These are phyloP conservation scores for Hycleus phaleratus DNA, from an alignment of 1,140 invertebrate species.

Conservation along the genomic window DNA sequence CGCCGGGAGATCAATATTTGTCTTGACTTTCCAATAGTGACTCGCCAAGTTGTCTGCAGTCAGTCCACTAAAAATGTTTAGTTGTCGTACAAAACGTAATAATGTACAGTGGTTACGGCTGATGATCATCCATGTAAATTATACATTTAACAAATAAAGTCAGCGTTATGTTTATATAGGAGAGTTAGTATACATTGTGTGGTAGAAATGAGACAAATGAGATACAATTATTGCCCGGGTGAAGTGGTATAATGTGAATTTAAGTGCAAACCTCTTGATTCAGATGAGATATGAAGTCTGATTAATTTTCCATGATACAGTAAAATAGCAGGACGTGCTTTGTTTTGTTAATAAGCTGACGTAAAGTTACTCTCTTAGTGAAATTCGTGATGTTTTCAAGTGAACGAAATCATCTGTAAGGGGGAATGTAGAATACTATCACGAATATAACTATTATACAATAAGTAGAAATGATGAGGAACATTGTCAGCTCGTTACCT, in stretches of 20 bases:
- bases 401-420: constrained; percentile 5
- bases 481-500: constrained; percentile 14
- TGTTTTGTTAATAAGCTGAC: constrained; percentile 12
- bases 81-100: too few relatives aligned
- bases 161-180: too few relatives aligned
- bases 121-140: too few relatives aligned
- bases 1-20: too few relatives aligned
- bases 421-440: background rate
- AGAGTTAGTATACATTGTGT: too few relatives aligned
- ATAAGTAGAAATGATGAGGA: background rate
- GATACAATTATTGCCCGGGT: background rate
- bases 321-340: constrained; percentile 13
- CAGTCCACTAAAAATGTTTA: too few relatives aligned
- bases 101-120: too few relatives aligned
- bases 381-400: background rate
- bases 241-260: constrained; percentile 6
- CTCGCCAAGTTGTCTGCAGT: too few relatives aligned
- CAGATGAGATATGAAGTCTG: constrained; percentile 13
- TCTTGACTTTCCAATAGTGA: too few relatives aligned
- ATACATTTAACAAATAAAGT: too few relatives aligned
- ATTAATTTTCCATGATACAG: constrained; percentile 14
- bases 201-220: too few relatives aligned
- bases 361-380: background rate
- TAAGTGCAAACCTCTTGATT: constrained; percentile 6
- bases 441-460: too few relatives aligned